phyloP scores from a whole-genome alignment of 2,113 vertebrate genomes.

The Aphelocoma coerulescens region DNA sequence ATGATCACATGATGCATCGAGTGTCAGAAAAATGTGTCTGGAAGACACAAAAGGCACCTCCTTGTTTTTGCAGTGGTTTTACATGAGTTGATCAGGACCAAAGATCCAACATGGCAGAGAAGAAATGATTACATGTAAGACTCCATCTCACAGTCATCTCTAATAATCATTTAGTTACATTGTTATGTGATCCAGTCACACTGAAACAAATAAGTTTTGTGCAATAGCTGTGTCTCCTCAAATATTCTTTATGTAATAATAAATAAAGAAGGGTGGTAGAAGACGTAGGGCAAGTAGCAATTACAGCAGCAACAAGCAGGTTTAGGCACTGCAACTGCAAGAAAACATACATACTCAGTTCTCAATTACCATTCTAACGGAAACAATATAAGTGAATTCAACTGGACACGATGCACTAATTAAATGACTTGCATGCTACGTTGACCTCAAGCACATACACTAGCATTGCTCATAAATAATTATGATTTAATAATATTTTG shows the following conservation, averaged over 20 bases:
- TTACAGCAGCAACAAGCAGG: background rate
- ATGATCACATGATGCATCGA: background rate
- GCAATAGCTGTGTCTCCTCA: background rate
- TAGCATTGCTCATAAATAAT: constrained; percentile 10
- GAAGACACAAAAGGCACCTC: background rate
- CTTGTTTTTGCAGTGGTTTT: background rate
- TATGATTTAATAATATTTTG: constrained; percentile 11
- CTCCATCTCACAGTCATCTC: background rate
- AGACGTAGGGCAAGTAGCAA: background rate
- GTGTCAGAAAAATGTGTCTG: background rate
- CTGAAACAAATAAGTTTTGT: background rate
- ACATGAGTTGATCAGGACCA: background rate
- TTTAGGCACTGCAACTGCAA: background rate
- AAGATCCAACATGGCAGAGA: background rate
- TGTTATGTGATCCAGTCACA: background rate
- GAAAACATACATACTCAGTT: background rate
- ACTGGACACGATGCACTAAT: constrained; percentile 13
- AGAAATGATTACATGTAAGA: background rate
- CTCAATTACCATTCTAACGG: constrained; percentile 11
- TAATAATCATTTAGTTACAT: background rate
- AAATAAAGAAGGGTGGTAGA: background rate
- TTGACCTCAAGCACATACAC: background rate
- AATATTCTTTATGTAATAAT: background rate
- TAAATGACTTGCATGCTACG: background rate
- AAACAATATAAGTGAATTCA: background rate